Base-by-base conservation (phyloP, 30 jellyfish, hydroid and myxozoan species). In the Clytia hemisphaerica region DNA sequence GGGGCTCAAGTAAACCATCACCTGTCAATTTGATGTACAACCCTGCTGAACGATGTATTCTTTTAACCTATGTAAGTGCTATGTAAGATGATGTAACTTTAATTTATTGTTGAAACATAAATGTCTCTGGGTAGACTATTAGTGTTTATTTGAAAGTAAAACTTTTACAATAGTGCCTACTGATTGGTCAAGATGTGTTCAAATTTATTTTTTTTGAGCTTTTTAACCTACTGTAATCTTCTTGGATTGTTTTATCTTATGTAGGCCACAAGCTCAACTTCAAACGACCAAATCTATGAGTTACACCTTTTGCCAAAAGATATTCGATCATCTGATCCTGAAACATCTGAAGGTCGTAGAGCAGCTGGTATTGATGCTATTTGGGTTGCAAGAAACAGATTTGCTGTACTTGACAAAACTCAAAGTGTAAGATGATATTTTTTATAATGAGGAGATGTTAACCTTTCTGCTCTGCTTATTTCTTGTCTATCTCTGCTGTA, bases 361-460 rank as follows among this genome's bases (percentile, higher is more conserved):
- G 94, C 96, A 6, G 75, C 94, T 0, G 95, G 94, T 4, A 27
- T 88, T 21, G 68, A 77, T 44, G 95, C 97, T 10, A 93, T 88
- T 29, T 88, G 97, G 97, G 97, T 88, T 10, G 95, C 95, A 30
- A 59, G 97, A 27, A 88, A 88, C 58, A 68, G 97, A 80, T 88
- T 88, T 58, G 97, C 97, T 15, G 97, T 82, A 2, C 65, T 88
- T 4, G 97, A 88, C 53, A 88, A 88, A 63, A 93, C 81, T 47
- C 95, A 82, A 38, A 88, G 77, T 53, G 97, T 88, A 44, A 78
- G 96, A n/a, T n/a, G n/a, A n/a, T n/a, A n/a, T n/a, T n/a, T n/a
- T n/a, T n/a, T n/a, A n/a, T n/a, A n/a, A n/a, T n/a, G n/a, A n/a
- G n/a, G n/a, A n/a, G n/a, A n/a, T n/a, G n/a, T n/a, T n/a, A n/a